Percentiles rank a stretch among this genome's conserved stretches.
These are phyloP conservation scores for Squalus acanthias DNA, from an alignment of 2,797 vertebrate genomes.

Conservation along the genomic window DNA sequence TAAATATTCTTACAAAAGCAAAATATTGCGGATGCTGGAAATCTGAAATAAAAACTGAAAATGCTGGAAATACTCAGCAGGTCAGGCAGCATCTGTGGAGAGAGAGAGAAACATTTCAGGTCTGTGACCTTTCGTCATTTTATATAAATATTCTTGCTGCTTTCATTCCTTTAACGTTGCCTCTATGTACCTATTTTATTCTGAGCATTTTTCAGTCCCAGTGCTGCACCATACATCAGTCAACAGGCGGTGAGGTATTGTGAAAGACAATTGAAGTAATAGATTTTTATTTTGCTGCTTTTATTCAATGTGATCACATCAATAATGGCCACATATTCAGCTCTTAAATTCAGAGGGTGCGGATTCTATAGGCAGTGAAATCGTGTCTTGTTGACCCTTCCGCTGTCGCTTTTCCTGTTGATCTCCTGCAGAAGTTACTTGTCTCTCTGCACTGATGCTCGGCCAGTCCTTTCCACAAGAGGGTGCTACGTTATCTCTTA, in stretches of 20 bases:
- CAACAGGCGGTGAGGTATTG: too few relatives aligned
- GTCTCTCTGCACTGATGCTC: neutral
- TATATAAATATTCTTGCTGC: neutral
- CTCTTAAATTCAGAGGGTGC: neutral
- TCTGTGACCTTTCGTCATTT: too few relatives aligned
- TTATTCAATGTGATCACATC: neutral
- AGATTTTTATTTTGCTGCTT: constrained; percentile 18
- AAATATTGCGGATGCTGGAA: too few relatives aligned
- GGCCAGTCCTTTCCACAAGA: neutral
- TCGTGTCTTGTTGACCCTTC: neutral
- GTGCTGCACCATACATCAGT: neutral
- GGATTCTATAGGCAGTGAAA: neutral
- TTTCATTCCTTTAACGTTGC: neutral
- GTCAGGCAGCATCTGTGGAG: too few relatives aligned
- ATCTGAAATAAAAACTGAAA: too few relatives aligned
- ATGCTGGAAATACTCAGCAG: too few relatives aligned
- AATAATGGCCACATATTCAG: neutral
- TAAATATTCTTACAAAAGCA: too few relatives aligned
- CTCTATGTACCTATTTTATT: neutral
- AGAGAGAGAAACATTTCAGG: too few relatives aligned
- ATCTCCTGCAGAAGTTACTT: neutral
- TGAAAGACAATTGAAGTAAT: neutral
- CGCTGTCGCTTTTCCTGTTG: neutral
- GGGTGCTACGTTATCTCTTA: constrained; percentile 23
- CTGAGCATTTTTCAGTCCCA: neutral